A percentile compares a stretch with the other conserved stretches of the same genome.
phyloP scores from a whole-genome alignment of 2,888 invertebrate genomes.

The Tricholauxania praeusta region DNA sequence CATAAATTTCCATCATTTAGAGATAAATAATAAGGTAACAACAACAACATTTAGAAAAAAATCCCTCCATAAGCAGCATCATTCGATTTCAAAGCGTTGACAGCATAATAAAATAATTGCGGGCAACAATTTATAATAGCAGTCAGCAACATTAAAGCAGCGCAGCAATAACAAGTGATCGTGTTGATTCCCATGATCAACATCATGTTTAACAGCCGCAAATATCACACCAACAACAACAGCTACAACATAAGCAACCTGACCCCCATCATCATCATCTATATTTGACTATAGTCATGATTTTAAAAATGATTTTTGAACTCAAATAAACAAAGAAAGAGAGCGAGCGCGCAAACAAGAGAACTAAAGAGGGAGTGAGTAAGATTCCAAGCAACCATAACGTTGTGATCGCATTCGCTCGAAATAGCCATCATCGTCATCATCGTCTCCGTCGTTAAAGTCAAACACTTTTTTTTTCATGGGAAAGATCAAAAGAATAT shows the following conservation, averaged over 20 bases:
- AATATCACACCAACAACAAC: constrained; percentile 61
- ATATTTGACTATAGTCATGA: constrained; percentile 15
- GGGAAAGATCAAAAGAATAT: constrained; percentile 62
- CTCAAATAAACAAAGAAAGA: constrained; percentile 18
- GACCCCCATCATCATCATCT: not conserved
- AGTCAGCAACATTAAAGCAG: constrained; percentile 21
- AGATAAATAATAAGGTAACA: not conserved
- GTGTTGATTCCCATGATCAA: constrained; percentile 61
- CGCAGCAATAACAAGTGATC: constrained; percentile 43
- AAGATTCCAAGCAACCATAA: not conserved
- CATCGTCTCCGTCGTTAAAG: constrained; percentile 2
- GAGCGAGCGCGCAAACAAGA: not conserved
- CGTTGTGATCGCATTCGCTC: constrained; percentile 5
- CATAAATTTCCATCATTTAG: not conserved
- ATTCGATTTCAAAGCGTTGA: constrained; percentile 61
- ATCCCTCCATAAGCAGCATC: not conserved
- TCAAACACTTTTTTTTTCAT: not conserved
- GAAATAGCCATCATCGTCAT: not conserved
- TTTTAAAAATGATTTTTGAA: constrained; percentile 29
- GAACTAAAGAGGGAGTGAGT: no score
- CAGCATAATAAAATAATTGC: constrained; percentile 67
- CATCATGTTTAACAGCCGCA: constrained; percentile 62
- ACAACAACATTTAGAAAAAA: not conserved
- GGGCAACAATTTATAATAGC: constrained; percentile 44
- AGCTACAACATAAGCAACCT: constrained; percentile 53